Evolutionary conservation across 2,888 invertebrate genomes (phyloP), one percentile per base, ranked within the genome.

Genomic region (Drosophila mulleri): DNA sequence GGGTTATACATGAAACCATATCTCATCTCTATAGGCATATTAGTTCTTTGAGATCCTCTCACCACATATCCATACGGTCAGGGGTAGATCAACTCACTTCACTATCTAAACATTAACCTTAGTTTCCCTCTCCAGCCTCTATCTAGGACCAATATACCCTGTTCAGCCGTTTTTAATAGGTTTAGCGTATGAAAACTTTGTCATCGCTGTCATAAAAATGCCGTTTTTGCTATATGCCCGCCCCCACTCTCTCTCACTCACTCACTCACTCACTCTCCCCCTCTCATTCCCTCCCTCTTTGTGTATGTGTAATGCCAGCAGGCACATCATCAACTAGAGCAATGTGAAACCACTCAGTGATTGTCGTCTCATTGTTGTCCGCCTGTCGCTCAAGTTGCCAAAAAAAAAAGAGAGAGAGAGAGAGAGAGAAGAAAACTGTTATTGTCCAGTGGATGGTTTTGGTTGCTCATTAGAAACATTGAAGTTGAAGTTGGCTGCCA

Each of bases 381-480:
- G 41, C 64, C 53, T 77, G 64, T 68, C 44, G 61, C 50, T 56
- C 56, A 58, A 62, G 67, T 61, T 76, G 67, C 53, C 66, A 65
- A 64, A 53, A 26, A 47, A 47, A 39, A 16, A 16, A 0, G 14
- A 16, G n/a, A n/a, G n/a, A n/a, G n/a, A n/a, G n/a, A n/a, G 5
- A 14, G 16, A 16, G 29, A 48, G n/a, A n/a, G 6, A 12, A 12
- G 12, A 44, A 44, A 5, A 20, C 9, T 9, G 11, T 29, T 18
- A 32, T 50, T 50, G 32, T 60, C 29, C 58, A 50, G 12, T 62
- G 58, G 54, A 53, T 35, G 47, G 20, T 70, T 52, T 67, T 67
- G 66, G 69, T 58, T 80, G 65, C 85, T 88, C 88, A 82, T 88
- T 83, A 88, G 78, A 78, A 73, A 52, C 69, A 73, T 67, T 75